These are phyloP conservation scores for Alethe castanea DNA, from an alignment of 2,113 vertebrate genomes.

Conservation along the genomic window DNA sequence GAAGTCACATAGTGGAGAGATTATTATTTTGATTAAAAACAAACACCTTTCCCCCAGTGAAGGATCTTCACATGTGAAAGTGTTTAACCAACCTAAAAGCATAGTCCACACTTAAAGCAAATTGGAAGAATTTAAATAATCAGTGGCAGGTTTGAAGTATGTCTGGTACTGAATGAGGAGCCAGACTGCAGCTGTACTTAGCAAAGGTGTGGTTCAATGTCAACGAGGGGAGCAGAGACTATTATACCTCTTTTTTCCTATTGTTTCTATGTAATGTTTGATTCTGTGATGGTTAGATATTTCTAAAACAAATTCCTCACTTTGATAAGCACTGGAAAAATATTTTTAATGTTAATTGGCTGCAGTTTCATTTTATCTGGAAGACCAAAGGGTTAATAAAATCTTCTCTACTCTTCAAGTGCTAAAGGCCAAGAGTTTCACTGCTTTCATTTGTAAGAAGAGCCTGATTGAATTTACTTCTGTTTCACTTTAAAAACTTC, in stretches of 20 bases:
- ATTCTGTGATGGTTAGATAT: neutral
- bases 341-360: neutral
- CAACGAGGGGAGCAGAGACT: neutral
- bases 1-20: neutral
- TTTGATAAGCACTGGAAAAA: neutral
- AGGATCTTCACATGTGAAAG: neutral
- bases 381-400: slow-evolving; percentile 36
- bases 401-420: neutral
- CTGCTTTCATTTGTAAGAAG: slow-evolving; percentile 27
- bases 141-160: neutral
- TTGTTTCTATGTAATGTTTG: neutral
- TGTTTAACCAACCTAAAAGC: neutral
- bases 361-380: neutral
- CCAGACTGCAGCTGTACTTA: neutral
- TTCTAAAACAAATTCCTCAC: neutral
- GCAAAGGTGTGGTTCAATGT: neutral
- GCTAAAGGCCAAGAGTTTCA: neutral
- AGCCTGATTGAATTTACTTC: slow-evolving; percentile 60
- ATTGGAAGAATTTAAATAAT: neutral
- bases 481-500: slow-evolving; percentile 69
- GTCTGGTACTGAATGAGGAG: neutral
- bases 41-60: neutral
- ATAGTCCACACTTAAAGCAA: neutral
- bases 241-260: neutral
- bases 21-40: neutral